These are phyloP conservation scores for Xanthia icteritia DNA, from an alignment of 2,888 invertebrate genomes.

Conservation along the genomic window DNA sequence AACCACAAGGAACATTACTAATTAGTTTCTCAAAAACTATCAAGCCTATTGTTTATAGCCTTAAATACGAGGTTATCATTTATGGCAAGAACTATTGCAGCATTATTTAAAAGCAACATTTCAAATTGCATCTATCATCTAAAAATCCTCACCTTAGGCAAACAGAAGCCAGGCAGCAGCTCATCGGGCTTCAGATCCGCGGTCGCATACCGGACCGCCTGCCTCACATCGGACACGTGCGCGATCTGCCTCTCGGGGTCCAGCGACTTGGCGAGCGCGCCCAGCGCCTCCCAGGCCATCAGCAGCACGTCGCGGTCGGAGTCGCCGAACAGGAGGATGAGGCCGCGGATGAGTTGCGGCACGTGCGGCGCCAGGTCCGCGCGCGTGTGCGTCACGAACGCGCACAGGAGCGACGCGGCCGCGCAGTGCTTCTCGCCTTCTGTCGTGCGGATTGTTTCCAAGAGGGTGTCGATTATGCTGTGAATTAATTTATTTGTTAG, in stretches of 20 bases:
- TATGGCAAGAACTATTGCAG: no score
- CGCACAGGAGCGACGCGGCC: slow-evolving; percentile 96
- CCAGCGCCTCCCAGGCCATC: slow-evolving; percentile 97
- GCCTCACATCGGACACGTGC: slow-evolving; percentile 97
- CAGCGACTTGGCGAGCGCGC: slow-evolving; percentile 96
- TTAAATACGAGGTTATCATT: no score
- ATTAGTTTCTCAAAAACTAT: no score
- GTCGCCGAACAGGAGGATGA: slow-evolving; percentile 96
- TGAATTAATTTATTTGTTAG: no score
- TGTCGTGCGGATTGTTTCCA: slow-evolving; percentile 69
- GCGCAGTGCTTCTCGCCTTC: slow-evolving; percentile 92
- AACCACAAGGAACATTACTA: no score
- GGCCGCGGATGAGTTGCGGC: slow-evolving; percentile 96
- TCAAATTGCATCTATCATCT: no score
- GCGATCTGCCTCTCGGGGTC: slow-evolving; percentile 95
- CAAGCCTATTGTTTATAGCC: no score
- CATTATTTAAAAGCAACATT: no score
- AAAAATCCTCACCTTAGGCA: slow-evolving; percentile 93
- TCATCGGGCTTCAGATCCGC: slow-evolving; percentile 94
- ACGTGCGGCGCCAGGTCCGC: slow-evolving; percentile 97
- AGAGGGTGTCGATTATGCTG: slow-evolving; percentile 74
- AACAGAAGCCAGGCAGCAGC: slow-evolving; percentile 97
- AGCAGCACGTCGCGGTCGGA: slow-evolving; percentile 93
- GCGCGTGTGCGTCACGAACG: slow-evolving; percentile 97
- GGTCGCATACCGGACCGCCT: slow-evolving; percentile 97